Percentiles rank a stretch among this genome's conserved stretches.
Conservation (phyloP, 2,113 vertebrate genomes). For the Pampusana beccarii region DNA sequence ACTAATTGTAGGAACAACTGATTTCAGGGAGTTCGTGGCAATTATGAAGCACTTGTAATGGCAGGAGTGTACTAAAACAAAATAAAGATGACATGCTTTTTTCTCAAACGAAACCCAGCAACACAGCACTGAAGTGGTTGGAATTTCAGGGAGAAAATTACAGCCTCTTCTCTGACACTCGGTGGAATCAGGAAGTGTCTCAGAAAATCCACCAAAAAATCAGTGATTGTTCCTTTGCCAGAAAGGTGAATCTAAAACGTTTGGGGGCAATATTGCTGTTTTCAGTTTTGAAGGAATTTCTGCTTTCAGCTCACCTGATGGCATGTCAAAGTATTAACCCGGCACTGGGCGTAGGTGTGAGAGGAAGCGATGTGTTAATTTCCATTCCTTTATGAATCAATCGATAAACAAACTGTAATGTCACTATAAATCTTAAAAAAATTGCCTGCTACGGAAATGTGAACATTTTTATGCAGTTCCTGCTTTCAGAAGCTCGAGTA, state of each 20-base stretch:
- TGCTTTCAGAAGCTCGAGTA: background rate
- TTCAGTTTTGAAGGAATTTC: background rate
- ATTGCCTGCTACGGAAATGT: constrained; percentile 4
- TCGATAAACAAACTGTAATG: constrained; percentile 46
- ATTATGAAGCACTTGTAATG: constrained; percentile 32
- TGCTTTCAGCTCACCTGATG: background rate
- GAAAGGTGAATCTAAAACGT: background rate
- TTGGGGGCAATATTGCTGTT: background rate
- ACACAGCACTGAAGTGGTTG: background rate
- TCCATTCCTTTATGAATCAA: background rate
- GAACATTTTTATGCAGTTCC: constrained; percentile 20
- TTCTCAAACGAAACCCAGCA: background rate
- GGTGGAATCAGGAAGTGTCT: background rate
- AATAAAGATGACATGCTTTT: background rate
- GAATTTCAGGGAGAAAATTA: background rate
- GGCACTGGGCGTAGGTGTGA: background rate
- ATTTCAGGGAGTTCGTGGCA: constrained; percentile 55
- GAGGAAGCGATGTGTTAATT: constrained; percentile 36
- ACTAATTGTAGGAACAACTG: constrained; percentile 75
- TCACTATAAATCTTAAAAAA: constrained; percentile 33
- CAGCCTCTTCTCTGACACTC: background rate
- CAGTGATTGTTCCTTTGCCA: background rate
- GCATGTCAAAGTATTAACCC: background rate
- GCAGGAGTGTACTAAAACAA: background rate
- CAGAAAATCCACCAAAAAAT: background rate